phyloP scores from a whole-genome alignment of 2,888 invertebrate genomes.

The Pollenia labialis region DNA sequence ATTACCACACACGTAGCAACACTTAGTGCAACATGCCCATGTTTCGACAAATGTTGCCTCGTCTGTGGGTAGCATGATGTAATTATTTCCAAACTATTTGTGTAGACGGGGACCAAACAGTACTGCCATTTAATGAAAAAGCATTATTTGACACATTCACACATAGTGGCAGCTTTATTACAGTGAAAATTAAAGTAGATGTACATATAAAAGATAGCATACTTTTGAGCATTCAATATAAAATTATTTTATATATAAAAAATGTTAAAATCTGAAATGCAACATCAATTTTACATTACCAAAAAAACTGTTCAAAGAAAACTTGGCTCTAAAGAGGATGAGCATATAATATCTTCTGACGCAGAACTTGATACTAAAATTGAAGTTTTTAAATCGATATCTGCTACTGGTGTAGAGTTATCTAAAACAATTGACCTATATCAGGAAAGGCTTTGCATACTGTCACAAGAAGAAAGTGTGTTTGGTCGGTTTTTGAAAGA shows the following conservation, averaged over 20 bases:
- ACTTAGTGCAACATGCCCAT: too few species aligned
- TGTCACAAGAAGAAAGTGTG: slow-evolving; percentile 98
- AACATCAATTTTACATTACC: slow-evolving; percentile 99
- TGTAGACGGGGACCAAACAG: too few species aligned
- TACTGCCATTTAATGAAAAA: too few species aligned
- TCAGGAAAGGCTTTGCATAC: slow-evolving; percentile 95
- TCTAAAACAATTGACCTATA: slow-evolving; percentile 96
- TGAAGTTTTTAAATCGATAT: slow-evolving; percentile 92
- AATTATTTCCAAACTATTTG: too few species aligned
- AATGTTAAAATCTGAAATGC: slow-evolving; percentile 87
- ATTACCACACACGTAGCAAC: too few species aligned
- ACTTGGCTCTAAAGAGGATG: slow-evolving; percentile 98
- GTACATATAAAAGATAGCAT: slow-evolving; percentile 12
- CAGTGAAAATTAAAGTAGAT: neutral
- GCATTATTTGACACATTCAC: too few species aligned
- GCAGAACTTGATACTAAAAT: slow-evolving; percentile 97
- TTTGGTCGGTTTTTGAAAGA: slow-evolving; percentile 97
- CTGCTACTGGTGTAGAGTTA: slow-evolving; percentile 93
- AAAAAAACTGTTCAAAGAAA: slow-evolving; percentile 97
- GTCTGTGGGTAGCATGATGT: too few species aligned
- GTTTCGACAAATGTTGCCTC: too few species aligned
- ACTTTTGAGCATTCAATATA: neutral
- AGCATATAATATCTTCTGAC: slow-evolving; percentile 97
- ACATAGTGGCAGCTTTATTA: neutral
- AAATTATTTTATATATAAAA: slow-evolving; percentile 59